A percentile compares a stretch with the other conserved stretches of the same genome.
These are phyloP conservation scores for Indri indri DNA, from an alignment of 2,113 vertebrate species.

Conservation along the genomic window DNA sequence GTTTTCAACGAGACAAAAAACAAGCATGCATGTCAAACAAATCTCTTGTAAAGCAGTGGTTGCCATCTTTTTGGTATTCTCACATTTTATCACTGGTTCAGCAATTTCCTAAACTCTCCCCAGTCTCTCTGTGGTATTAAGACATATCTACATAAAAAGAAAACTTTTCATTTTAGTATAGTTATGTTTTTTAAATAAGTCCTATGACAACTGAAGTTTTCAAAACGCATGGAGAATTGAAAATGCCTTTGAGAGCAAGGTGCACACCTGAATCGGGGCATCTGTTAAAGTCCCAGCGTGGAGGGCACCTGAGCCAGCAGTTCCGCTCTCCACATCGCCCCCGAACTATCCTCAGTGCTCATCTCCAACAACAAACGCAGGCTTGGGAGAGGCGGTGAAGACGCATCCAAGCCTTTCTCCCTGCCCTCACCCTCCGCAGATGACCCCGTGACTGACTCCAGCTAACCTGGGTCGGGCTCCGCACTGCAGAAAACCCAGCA, in stretches of 20 bases:
- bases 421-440: neutral
- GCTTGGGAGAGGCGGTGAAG: too few relatives aligned
- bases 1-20: neutral
- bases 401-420: neutral
- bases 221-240: neutral
- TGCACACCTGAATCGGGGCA: neutral
- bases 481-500: neutral
- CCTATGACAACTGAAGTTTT: neutral
- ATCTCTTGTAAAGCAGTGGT: neutral
- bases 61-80: neutral
- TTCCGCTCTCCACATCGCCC: too few relatives aligned
- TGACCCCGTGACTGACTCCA: neutral
- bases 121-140: neutral
- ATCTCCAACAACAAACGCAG: fast-evolving
- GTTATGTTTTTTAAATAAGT: neutral
- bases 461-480: neutral
- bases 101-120: neutral
- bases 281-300: neutral
- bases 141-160: neutral
- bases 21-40: neutral
- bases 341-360: neutral
- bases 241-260: neutral
- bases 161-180: neutral
- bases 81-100: neutral
- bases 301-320: neutral